phyloP scores from a whole-genome alignment of 2,113 vertebrate species.

The Oenanthe melanoleuca region DNA sequence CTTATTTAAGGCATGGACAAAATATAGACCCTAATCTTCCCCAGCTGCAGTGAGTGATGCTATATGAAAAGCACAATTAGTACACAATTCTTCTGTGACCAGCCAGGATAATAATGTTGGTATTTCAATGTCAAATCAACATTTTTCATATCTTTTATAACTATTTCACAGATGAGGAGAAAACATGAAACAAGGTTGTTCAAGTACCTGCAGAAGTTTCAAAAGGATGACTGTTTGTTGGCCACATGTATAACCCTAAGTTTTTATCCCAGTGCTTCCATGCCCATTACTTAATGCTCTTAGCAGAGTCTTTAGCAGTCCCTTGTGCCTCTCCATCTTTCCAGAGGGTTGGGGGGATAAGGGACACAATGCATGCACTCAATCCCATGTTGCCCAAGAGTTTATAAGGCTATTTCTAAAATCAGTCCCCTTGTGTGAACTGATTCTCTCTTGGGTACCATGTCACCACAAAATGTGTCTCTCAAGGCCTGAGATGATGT shows the following conservation, averaged over 20 bases:
- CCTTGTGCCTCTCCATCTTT: not conserved
- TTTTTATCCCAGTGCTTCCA: not conserved
- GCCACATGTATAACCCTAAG: too few species aligned
- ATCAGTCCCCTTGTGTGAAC: not conserved
- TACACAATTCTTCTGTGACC: not conserved
- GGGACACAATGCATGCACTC: accelerated
- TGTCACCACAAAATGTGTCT: not conserved
- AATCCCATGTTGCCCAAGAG: accelerated
- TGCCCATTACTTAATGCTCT: too few species aligned
- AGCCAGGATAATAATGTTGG: not conserved
- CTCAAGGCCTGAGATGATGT: not conserved
- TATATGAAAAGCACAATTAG: not conserved
- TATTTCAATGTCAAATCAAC: not conserved
- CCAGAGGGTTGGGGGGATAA: too few species aligned
- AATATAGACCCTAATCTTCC: not conserved
- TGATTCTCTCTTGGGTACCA: not conserved
- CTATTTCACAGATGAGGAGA: not conserved
- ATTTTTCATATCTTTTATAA: not conserved
- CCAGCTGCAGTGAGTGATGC: not conserved
- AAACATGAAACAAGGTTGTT: not conserved
- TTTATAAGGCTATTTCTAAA: not conserved
- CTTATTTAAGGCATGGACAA: not conserved
- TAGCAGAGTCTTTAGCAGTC: not conserved
- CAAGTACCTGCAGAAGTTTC: not conserved
- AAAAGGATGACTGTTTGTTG: not conserved